A percentile compares a stretch with the other conserved stretches of the same genome.
These are phyloP conservation scores for Gyps fulvus DNA, from an alignment of 2,113 vertebrate species.

Conservation along the genomic window DNA sequence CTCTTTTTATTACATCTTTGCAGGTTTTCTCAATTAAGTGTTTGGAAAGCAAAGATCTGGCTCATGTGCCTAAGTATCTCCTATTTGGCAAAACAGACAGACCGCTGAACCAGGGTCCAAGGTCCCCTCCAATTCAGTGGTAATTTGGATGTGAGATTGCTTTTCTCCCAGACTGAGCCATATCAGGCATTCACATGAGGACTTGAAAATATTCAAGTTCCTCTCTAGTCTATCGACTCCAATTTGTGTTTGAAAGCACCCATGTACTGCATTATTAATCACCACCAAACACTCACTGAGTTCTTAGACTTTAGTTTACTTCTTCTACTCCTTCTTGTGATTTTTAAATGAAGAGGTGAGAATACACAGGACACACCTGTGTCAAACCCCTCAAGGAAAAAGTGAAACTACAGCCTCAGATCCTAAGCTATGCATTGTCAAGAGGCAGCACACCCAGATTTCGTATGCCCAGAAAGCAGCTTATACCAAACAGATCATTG, in stretches of 20 bases:
- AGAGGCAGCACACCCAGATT: background rate
- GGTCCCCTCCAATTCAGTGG: background rate
- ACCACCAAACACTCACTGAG: background rate
- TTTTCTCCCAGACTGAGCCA: background rate
- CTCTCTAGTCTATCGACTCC: background rate
- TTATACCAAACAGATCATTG: background rate
- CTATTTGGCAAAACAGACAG: background rate
- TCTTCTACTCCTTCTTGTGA: background rate
- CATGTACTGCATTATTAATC: background rate
- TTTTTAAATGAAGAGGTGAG: background rate
- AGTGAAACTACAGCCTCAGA: background rate
- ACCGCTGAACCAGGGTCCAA: background rate
- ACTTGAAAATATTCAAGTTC: background rate
- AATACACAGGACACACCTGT: fast-evolving
- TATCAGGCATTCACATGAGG: background rate
- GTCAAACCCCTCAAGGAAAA: background rate
- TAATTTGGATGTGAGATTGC: background rate
- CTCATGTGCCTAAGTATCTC: fast-evolving
- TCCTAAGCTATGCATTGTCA: background rate
- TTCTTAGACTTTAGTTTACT: background rate
- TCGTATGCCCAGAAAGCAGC: background rate
- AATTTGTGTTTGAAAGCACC: background rate
- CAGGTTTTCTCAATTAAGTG: background rate
- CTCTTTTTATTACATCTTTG: background rate
- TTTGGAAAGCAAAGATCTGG: background rate